Evolutionary conservation across 2,797 vertebrate species (phyloP).

Genomic region (Tokudaia tokunoshimensis): DNA sequence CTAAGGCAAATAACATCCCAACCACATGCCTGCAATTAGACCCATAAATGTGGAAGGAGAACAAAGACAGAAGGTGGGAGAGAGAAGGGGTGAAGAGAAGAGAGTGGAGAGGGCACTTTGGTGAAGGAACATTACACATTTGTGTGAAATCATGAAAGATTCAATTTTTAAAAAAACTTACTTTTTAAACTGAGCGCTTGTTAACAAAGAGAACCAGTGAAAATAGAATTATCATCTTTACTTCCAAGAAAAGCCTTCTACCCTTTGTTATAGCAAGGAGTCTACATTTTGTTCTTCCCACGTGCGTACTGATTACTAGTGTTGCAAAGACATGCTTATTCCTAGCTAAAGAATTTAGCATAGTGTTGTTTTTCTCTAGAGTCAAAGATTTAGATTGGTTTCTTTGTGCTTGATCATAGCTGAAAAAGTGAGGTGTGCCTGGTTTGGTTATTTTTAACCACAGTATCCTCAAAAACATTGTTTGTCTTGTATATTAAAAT

Average conservation of each 20-base stretch:
- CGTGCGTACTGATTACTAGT: background rate
- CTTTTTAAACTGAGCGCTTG: slow-evolving; percentile 36
- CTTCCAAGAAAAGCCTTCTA: background rate
- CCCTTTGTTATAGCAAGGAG: background rate
- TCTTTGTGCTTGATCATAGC: background rate
- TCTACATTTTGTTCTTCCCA: slow-evolving; percentile 4
- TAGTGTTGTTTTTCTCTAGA: slow-evolving; percentile 1
- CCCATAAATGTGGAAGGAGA: background rate
- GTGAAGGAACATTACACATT: background rate
- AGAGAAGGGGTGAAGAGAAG: background rate
- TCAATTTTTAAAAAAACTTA: background rate
- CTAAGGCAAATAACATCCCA: background rate
- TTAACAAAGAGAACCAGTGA: slow-evolving; percentile 13
- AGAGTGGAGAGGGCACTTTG: background rate
- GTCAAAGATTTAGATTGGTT: background rate
- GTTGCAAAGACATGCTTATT: slow-evolving; percentile 15
- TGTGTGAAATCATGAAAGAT: background rate
- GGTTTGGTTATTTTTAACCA: slow-evolving; percentile 11
- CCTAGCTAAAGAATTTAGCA: slow-evolving; percentile 19
- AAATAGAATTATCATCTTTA: slow-evolving; percentile 7
- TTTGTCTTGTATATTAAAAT: slow-evolving; percentile 27
- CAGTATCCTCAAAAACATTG: background rate
- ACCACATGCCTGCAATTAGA: background rate
- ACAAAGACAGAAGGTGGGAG: too few relatives aligned
- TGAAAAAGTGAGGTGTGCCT: background rate